phyloP scores from a whole-genome alignment of 2,797 vertebrate genomes.

The Fistularia commersonii region DNA sequence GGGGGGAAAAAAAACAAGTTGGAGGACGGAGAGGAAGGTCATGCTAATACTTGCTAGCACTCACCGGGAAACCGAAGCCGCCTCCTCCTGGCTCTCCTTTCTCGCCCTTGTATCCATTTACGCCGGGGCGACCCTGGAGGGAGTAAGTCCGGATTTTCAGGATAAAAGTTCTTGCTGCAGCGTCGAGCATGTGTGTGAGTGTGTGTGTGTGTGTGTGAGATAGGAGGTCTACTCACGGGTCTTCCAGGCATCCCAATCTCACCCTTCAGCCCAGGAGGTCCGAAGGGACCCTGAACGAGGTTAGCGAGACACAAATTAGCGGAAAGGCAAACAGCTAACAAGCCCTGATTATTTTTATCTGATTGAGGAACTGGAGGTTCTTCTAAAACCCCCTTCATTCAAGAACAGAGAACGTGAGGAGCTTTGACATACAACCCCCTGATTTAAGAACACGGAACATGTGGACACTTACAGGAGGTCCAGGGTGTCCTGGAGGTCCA shows the following conservation, averaged over 20 bases:
- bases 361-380: too few relatives aligned
- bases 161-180: too few relatives aligned
- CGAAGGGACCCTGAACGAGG: constrained; percentile 64
- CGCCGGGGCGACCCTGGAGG: constrained; percentile 88
- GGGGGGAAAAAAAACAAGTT: too few relatives aligned
- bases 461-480: constrained; percentile 68
- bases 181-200: too few relatives aligned
- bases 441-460: neutral
- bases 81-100: constrained; percentile 81
- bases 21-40: neutral
- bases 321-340: too few relatives aligned
- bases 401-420: too few relatives aligned
- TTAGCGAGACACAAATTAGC: too few relatives aligned
- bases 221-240: constrained; percentile 78
- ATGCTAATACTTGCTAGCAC: constrained; percentile 30
- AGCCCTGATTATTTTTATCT: too few relatives aligned
- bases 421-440: neutral
- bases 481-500: constrained; percentile 67
- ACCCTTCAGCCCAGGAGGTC: constrained; percentile 83
- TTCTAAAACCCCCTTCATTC: too few relatives aligned
- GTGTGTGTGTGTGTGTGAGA: too few relatives aligned
- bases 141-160: constrained; percentile 4
- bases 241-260: constrained; percentile 96
- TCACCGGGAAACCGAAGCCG: constrained; percentile 75
- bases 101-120: constrained; percentile 93